phyloP scores from a whole-genome alignment of 1,140 invertebrate genomes.

The Lepidurus arcticus region DNA sequence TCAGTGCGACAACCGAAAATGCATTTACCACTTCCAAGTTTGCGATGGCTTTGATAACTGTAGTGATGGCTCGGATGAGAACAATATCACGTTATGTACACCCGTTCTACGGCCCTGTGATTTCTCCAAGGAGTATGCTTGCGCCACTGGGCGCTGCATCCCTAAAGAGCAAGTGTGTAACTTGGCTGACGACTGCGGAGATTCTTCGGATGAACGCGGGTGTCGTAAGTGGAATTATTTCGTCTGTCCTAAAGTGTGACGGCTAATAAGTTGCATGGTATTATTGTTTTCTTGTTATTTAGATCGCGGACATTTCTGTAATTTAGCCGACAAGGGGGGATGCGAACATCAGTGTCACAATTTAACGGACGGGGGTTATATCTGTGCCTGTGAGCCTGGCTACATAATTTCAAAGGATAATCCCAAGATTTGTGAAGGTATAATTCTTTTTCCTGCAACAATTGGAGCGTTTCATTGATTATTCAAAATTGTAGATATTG shows the following conservation, averaged over 20 bases:
- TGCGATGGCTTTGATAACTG: constrained; percentile 86
- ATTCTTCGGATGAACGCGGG: constrained; percentile 81
- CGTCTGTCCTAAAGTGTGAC: too few species aligned
- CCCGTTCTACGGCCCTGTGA: constrained; percentile 65
- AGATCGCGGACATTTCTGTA: constrained; percentile 64
- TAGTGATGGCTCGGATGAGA: constrained; percentile 87
- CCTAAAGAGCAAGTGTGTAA: constrained; percentile 74
- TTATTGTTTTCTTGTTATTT: too few species aligned
- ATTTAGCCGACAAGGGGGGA: constrained; percentile 68
- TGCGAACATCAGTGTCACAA: constrained; percentile 89
- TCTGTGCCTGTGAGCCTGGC: constrained; percentile 79
- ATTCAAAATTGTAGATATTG: constrained; percentile 56
- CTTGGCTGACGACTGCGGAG: constrained; percentile 69
- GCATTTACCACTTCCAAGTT: constrained; percentile 73
- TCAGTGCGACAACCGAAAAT: constrained; percentile 77
- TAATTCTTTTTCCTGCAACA: neutral
- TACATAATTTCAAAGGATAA: constrained; percentile 64
- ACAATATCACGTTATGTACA: constrained; percentile 80
- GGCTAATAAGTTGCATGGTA: too few species aligned
- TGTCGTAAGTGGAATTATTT: constrained; percentile 51
- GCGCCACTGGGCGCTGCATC: constrained; percentile 86
- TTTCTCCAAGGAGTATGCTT: constrained; percentile 69
- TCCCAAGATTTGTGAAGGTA: constrained; percentile 46
- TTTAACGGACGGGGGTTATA: constrained; percentile 71
- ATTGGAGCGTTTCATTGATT: constrained; percentile 37